Base-by-base conservation (phyloP, 1,140 invertebrate species). In the Bombus superbus region DNA sequence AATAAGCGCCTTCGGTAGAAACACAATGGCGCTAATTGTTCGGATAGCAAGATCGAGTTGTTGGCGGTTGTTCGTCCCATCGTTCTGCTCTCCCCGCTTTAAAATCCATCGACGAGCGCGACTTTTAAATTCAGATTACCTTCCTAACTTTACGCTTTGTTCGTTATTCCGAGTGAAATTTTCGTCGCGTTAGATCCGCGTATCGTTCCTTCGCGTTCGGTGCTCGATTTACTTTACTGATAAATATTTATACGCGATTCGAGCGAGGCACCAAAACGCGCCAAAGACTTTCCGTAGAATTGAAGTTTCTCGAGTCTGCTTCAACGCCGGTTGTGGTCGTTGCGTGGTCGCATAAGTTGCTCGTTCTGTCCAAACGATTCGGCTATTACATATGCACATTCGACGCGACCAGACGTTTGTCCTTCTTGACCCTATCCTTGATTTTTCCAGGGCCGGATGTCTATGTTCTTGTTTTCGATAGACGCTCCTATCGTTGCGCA, bases 371-470 rank as follows among this genome's bases (percentile, higher is more conserved):
- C 77, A 35, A 80, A 40, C 35, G 53, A 25, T 11, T 32, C 35
- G 42, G 40, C 66, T 74, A 80, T 83, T 91, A 88, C 89, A 69
- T 88, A 88, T 91, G 90, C 47, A 90, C 90, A 91, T 91, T 47
- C 71, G 3, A 10, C n/a, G n/a, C 32, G 73, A 85, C 78, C 84
- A 78, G 66, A 84, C 81, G 74, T 44, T 86, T 76, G 73, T 59
- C 68, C 10, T 32, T 83, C 71, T 90, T 87, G 90, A 90, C 89
- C 84, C 53, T 69, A 71, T 88, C 78, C 79, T 83, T 80, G 35
- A 44, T 38, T 40, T 79, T 75, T 53, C 57, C n/a, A 40, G 10
- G 71, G 69, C 28, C 0, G 3, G 3, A n/a, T 13, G 28, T 28
- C 28, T 62, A 13, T 62, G 28, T 62, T 62, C 4, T 9, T 4